phyloP scores from a whole-genome alignment of 2,888 invertebrate species.

The Pomacea canaliculata region DNA sequence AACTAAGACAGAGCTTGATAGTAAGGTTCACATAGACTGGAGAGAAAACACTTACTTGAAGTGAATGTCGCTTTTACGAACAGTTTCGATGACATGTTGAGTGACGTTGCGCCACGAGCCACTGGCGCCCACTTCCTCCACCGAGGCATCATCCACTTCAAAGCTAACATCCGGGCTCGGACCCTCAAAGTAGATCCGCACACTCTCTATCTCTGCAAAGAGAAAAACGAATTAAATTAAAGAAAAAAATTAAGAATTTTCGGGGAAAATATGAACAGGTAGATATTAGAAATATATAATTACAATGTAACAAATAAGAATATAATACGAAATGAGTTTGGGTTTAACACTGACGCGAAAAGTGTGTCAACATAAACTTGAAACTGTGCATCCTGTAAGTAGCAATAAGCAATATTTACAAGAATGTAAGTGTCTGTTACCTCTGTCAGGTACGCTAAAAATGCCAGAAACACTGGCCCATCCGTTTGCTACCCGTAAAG shows the following conservation, averaged over 20 bases:
- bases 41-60: not conserved
- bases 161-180: not conserved
- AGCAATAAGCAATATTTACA: not conserved
- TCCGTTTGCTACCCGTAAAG: not conserved
- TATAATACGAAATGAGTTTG: not conserved
- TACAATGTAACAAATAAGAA: slow-evolving; percentile 3
- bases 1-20: too few relatives aligned
- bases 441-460: not conserved
- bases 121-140: not conserved
- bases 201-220: not conserved
- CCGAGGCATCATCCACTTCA: not conserved
- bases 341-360: too few relatives aligned
- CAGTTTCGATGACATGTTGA: not conserved
- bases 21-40: too few relatives aligned
- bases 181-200: not conserved
- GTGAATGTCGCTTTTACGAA: slow-evolving; percentile 3
- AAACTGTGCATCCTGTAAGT: too few relatives aligned
- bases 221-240: not conserved
- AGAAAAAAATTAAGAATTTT: too few relatives aligned
- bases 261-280: too few relatives aligned
- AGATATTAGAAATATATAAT: too few relatives aligned
- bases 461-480: slow-evolving; percentile 3
- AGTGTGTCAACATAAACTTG: too few relatives aligned
- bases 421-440: too few relatives aligned
- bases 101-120: not conserved